Percentiles rank a stretch among this genome's conserved stretches.
Conservation (phyloP, 2,888 invertebrate species). For the Serrognathus titanus region DNA sequence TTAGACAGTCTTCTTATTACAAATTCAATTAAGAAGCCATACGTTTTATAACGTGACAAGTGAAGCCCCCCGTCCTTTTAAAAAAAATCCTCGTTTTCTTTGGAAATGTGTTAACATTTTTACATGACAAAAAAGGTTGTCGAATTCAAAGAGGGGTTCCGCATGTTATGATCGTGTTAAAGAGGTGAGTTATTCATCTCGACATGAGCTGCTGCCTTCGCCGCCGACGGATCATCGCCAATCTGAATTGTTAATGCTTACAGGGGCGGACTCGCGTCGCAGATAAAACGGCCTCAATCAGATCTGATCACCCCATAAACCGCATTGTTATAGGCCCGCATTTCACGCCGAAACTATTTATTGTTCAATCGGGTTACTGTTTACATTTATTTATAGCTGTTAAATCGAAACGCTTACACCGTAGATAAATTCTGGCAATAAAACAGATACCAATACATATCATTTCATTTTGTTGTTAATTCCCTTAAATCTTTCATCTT, state of each 20-base stretch:
- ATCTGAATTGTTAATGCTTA: constrained; percentile 47
- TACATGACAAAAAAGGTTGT: constrained; percentile 44
- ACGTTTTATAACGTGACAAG: constrained; percentile 18
- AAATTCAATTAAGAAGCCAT: constrained; percentile 29
- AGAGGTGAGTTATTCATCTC: constrained; percentile 43
- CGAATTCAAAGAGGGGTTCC: constrained; percentile 37
- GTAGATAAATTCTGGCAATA: no score
- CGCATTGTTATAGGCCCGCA: constrained; percentile 32
- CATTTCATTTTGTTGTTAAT: no score
- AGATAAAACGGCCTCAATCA: constrained; percentile 25
- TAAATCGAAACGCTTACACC: no score
- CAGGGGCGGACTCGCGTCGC: constrained; percentile 20
- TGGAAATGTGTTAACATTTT: constrained; percentile 43
- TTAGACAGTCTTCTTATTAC: constrained; percentile 12
- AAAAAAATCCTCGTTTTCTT: constrained; percentile 23
- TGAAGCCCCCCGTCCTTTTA: constrained; percentile 9
- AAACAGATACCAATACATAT: no score
- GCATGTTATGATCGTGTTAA: constrained; percentile 43
- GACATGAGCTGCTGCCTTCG: constrained; percentile 18
- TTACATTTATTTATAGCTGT: constrained; percentile 36
- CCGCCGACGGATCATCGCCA: constrained; percentile 38
- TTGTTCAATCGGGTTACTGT: constrained; percentile 37
- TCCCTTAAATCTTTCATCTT: no score
- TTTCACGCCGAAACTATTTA: constrained; percentile 34
- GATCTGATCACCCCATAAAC: constrained; percentile 32